These are phyloP conservation scores for Lagorchestes hirsutus DNA, from an alignment of 2,797 vertebrate species.

Conservation along the genomic window DNA sequence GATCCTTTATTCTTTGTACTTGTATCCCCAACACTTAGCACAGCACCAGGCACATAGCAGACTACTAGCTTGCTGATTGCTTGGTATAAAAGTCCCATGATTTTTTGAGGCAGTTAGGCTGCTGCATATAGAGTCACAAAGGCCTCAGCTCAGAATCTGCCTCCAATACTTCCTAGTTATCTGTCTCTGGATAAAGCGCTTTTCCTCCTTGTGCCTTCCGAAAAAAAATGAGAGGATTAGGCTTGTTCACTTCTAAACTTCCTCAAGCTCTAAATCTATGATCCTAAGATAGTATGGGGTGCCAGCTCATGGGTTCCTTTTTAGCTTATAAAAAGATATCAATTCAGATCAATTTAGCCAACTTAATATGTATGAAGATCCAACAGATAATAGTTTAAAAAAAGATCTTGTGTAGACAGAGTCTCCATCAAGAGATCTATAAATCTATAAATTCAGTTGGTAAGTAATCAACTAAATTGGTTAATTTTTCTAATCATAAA, in stretches of 20 bases:
- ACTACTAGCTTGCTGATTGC: background rate
- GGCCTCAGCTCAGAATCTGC: background rate
- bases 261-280: background rate
- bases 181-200: background rate
- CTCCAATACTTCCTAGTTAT: background rate
- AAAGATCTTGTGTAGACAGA: slow-evolving; percentile 12
- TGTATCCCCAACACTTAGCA: background rate
- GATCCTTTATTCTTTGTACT: background rate
- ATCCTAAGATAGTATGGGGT: background rate
- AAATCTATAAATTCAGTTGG: background rate
- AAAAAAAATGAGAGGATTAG: background rate
- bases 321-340: slow-evolving; percentile 19
- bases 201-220: background rate
- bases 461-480: slow-evolving; percentile 19
- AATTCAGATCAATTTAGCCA: slow-evolving; percentile 36
- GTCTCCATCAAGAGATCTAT: slow-evolving; percentile 3
- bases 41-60: background rate
- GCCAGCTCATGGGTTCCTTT: background rate
- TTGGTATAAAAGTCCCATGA: background rate
- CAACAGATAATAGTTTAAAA: slow-evolving; percentile 2
- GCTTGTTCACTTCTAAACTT: background rate
- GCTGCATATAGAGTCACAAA: background rate
- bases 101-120: background rate
- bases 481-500: slow-evolving; percentile 32
- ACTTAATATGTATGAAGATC: slow-evolving; percentile 44